phyloP scores from a whole-genome alignment of 2,113 vertebrate genomes.

The Phyllostomus discolor region DNA sequence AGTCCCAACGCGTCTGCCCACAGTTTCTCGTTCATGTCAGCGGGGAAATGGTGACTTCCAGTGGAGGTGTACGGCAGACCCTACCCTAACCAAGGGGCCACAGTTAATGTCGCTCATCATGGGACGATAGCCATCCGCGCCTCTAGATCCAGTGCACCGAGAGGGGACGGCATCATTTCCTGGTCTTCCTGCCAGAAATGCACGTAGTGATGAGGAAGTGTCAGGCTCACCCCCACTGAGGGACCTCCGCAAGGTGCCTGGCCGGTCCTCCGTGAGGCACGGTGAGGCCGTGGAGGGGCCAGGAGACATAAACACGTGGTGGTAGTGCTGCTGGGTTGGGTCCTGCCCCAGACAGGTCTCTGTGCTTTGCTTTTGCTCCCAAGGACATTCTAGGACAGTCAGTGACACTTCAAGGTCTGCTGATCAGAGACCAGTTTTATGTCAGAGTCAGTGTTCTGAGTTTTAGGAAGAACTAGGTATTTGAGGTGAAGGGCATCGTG shows the following conservation, averaged over 20 bases:
- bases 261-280: not conserved
- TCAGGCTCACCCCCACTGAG: not conserved
- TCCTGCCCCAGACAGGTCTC: rapidly evolving
- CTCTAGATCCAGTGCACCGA: rapidly evolving
- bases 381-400: rapidly evolving
- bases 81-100: not conserved
- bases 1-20: not conserved
- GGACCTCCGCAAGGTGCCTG: not conserved
- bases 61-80: not conserved
- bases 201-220: not conserved
- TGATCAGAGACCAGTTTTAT: not conserved
- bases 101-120: rapidly evolving
- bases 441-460: not conserved
- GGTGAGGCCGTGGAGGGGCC: not conserved
- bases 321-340: not conserved
- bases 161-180: not conserved
- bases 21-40: not conserved
- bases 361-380: not conserved
- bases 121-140: rapidly evolving
- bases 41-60: not conserved
- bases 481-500: not conserved
- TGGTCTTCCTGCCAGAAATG: not conserved
- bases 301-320: not conserved
- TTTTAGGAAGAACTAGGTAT: not conserved
- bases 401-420: not conserved